These are phyloP conservation scores for Anthonomus grandis DNA, from an alignment of 1,140 invertebrate genomes.

Conservation along the genomic window DNA sequence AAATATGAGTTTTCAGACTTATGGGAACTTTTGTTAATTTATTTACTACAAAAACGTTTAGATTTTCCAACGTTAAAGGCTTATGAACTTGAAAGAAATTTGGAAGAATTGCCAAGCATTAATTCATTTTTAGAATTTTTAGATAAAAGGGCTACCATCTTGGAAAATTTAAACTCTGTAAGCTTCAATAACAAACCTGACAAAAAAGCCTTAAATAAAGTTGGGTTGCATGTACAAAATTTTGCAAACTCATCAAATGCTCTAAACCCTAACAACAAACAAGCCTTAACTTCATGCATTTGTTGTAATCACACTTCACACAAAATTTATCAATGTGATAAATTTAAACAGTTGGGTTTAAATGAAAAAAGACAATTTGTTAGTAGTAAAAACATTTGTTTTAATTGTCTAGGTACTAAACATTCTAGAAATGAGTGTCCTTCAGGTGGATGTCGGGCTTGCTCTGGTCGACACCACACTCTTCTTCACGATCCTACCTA, in stretches of 20 bases:
- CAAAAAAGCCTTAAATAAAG: too few relatives aligned
- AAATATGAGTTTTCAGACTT: too few relatives aligned
- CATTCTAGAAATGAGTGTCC: constrained; percentile 8
- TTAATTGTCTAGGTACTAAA: constrained; percentile 17
- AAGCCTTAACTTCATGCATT: background rate
- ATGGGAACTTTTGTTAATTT: background rate
- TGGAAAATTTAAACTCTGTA: background rate
- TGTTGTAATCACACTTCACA: constrained; percentile 5
- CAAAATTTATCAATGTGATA: constrained; percentile 4
- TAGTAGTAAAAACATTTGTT: constrained; percentile 4
- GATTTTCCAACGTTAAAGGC: background rate
- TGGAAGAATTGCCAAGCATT: background rate
- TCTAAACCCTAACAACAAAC: background rate
- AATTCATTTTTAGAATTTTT: background rate
- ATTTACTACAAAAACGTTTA: background rate
- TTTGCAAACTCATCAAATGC: too few relatives aligned
- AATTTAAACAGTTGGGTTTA: background rate
- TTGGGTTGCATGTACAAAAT: too few relatives aligned
- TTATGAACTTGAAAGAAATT: background rate
- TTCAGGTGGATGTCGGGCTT: constrained; percentile 8
- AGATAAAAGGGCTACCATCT: background rate
- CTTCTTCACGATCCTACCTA: constrained; percentile 11
- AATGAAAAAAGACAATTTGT: constrained; percentile 6
- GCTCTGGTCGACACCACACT: constrained; percentile 10
- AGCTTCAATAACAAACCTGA: background rate